These are phyloP conservation scores for Mylabris sibirica DNA, from an alignment of 2,888 invertebrate species.

Conservation along the genomic window DNA sequence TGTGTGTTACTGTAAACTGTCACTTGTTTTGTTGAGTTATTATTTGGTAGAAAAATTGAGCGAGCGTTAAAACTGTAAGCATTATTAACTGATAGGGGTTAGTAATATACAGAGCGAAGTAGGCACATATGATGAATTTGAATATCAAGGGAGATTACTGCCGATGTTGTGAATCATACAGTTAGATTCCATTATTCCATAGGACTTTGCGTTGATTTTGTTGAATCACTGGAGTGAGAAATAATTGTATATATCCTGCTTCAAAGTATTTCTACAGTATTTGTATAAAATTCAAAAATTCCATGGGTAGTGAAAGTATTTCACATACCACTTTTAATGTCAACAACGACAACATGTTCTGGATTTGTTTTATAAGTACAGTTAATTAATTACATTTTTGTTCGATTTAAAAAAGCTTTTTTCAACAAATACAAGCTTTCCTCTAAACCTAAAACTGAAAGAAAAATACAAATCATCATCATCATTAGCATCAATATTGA, in stretches of 20 bases:
- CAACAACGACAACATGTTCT: not conserved
- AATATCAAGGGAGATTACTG: slow-evolving; percentile 24
- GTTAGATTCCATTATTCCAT: slow-evolving; percentile 28
- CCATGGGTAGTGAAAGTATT: not conserved
- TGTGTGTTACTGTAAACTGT: not conserved
- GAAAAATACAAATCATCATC: not conserved
- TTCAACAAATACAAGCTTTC: not conserved
- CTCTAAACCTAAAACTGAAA: not conserved
- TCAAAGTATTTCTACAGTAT: not conserved
- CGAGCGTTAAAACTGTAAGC: not conserved
- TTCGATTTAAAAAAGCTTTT: not conserved
- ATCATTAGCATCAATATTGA: not conserved
- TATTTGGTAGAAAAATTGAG: not conserved
- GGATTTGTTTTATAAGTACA: not conserved
- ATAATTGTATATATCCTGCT: not conserved
- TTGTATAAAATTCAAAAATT: not conserved
- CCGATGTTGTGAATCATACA: slow-evolving; percentile 26
- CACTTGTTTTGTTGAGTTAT: not conserved
- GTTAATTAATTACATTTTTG: not conserved
- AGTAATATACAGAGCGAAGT: not conserved
- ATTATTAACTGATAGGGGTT: not conserved
- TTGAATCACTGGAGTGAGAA: not conserved
- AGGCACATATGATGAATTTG: not conserved
- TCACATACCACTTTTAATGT: not conserved
- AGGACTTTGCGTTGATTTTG: slow-evolving; percentile 22